Conservation (phyloP, 2,113 vertebrate species). For the Carassius carassius region DNA sequence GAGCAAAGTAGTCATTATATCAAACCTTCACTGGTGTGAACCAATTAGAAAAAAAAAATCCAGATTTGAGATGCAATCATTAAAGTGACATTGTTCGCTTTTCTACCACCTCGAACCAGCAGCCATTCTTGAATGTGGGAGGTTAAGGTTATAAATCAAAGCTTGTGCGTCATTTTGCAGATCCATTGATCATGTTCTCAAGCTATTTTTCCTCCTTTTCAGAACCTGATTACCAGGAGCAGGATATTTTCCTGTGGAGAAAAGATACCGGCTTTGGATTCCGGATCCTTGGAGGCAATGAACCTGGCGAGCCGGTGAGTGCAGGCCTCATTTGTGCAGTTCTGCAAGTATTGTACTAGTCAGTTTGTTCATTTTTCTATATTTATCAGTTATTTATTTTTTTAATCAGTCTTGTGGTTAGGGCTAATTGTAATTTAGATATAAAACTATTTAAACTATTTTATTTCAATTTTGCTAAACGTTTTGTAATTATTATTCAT, state of each 20-base stretch:
- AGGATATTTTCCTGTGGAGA: slow-evolving; percentile 99
- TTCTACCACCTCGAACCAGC: slow-evolving; percentile 32
- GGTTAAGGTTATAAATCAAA: slow-evolving; percentile 21
- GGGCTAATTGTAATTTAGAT: background rate
- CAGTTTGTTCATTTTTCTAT: background rate
- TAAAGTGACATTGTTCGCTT: background rate
- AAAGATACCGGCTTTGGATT: slow-evolving; percentile 99
- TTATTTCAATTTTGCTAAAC: background rate
- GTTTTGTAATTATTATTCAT: background rate
- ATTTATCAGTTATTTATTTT: background rate
- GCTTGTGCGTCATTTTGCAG: slow-evolving; percentile 39
- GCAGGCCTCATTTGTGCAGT: background rate
- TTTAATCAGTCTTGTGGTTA: background rate
- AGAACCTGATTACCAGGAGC: slow-evolving; percentile 99
- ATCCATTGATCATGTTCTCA: slow-evolving; percentile 37
- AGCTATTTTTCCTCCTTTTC: slow-evolving; percentile 63
- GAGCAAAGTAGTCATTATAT: slow-evolving; percentile 8
- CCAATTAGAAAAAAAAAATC: slow-evolving; percentile 4
- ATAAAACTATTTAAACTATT: background rate
- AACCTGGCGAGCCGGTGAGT: slow-evolving; percentile 98
- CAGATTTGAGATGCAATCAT: slow-evolving; percentile 46
- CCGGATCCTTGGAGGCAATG: slow-evolving; percentile 98
- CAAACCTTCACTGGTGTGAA: slow-evolving; percentile 12
- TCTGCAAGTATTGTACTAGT: background rate
- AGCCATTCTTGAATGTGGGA: background rate